phyloP scores from a whole-genome alignment of 2,113 vertebrate genomes.

The Carettochelys insculpta region DNA sequence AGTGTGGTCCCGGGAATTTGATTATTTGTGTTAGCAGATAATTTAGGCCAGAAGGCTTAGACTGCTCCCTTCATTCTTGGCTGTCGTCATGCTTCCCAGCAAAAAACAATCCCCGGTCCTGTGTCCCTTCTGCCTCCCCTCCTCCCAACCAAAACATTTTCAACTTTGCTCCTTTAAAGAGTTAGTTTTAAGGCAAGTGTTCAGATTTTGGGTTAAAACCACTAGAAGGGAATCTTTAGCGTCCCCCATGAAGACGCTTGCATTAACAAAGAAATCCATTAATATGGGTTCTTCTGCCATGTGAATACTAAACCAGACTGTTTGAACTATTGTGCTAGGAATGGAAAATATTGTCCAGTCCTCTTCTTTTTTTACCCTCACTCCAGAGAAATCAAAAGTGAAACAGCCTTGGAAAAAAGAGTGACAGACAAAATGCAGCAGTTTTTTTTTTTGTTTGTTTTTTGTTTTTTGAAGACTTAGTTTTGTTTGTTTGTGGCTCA shows the following conservation, averaged over 20 bases:
- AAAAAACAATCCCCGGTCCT: not conserved
- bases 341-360: not conserved
- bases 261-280: not conserved
- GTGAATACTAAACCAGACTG: not conserved
- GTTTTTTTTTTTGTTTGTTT: too few species aligned
- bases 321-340: rapidly evolving
- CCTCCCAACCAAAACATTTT: not conserved
- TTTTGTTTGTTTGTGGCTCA: not conserved
- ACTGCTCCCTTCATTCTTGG: conserved; percentile 65
- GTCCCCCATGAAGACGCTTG: not conserved
- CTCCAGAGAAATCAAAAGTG: not conserved
- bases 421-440: rapidly evolving
- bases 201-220: not conserved
- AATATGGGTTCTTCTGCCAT: not conserved
- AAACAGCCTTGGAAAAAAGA: not conserved
- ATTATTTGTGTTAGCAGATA: conserved; percentile 84
- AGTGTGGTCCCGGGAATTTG: conserved; percentile 73
- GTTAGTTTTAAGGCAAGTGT: not conserved
- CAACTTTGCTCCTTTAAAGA: not conserved
- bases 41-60: conserved; percentile 77
- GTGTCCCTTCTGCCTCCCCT: not conserved
- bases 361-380: not conserved
- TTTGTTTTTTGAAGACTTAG: too few species aligned
- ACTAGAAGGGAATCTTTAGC: not conserved
- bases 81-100: conserved; percentile 71